Conservation (phyloP, 2,113 vertebrate species). For the Tiliqua scincoides region DNA sequence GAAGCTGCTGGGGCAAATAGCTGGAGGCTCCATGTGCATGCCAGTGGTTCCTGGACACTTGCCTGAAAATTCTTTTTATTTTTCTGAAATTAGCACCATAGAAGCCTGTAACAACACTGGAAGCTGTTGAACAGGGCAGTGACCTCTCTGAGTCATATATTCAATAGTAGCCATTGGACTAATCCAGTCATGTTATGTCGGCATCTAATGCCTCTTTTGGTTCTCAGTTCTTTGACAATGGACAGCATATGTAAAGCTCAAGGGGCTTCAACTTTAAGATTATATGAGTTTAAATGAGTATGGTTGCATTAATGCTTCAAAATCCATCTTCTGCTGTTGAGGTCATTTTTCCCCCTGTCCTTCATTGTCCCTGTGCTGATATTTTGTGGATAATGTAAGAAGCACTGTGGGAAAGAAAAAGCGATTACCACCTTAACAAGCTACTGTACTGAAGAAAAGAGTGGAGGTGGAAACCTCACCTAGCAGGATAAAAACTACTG, state of each 20-base stretch:
- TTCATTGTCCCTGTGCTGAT: neutral
- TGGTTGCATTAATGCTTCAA: neutral
- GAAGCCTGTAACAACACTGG: neutral
- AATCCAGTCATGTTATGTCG: conserved; percentile 11
- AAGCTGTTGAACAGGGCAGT: neutral
- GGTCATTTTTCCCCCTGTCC: neutral
- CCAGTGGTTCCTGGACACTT: no score
- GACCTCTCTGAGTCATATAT: conserved; percentile 8
- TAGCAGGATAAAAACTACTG: neutral
- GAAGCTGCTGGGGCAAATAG: no score
- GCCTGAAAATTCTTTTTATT: neutral
- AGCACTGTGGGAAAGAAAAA: neutral
- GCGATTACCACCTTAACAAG: neutral
- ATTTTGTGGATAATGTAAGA: neutral
- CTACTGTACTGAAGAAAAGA: neutral
- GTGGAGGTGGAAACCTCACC: neutral
- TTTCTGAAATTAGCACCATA: neutral
- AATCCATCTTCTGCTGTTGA: neutral
- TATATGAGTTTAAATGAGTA: conserved; percentile 30
- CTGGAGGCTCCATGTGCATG: no score
- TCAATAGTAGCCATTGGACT: conserved; percentile 18
- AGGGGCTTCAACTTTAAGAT: conserved; percentile 46
- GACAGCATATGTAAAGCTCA: conserved; percentile 22
- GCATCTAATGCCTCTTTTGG: conserved; percentile 35
- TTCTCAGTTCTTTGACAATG: conserved; percentile 18